Evolutionary conservation across 2,113 vertebrate genomes (phyloP), one percentile per base, ranked within the genome.

Genomic region (Chaetops frenatus): DNA sequence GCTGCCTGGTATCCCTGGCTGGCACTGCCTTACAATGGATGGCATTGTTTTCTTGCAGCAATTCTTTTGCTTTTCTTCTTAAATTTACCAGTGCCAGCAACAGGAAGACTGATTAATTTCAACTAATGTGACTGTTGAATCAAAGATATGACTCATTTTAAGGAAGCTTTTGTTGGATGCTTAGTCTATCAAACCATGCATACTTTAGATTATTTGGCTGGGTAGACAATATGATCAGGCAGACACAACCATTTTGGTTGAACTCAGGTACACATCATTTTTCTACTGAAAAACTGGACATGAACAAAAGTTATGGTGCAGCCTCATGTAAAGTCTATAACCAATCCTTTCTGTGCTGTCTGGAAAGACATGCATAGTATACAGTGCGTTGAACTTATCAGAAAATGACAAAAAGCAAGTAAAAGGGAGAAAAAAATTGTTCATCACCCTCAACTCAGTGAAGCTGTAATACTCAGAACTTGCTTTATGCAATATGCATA

Each of bases 141-240:
- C 95, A 97, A 97, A 96, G 33, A 96, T 80, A 96, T 92, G 97
- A 98, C 85, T 97, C 88, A 94, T 87, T 94, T 96, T 81, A 97
- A 95, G 91, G 79, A 95, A 94, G 89, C 71, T 92, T 97, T 97
- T 96, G 71, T 91, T 97, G 70, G 51, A 94, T 83, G 84, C 95
- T 96, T 89, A 70, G 64, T 90, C 76, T 93, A 94, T 94, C 96
- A 94, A 94, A 90, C 87, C 62, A 66, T 54, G 95, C 82, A 96
- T 96, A 90, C 91, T 92, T 96, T 77, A 95, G 83, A 84, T 95
- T 48, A 95, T 85, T 97, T 96, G 88, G 72, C 61, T 95, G 74
- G 86, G 35, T 15, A 92, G 77, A 31, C 45, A 76, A 82, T 81
- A 92, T 61, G 82, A 83, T 83, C 47, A 88, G 61, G 77, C 42